phyloP scores from a whole-genome alignment of 2,797 vertebrate genomes.

The Protosalanx chinensis region DNA sequence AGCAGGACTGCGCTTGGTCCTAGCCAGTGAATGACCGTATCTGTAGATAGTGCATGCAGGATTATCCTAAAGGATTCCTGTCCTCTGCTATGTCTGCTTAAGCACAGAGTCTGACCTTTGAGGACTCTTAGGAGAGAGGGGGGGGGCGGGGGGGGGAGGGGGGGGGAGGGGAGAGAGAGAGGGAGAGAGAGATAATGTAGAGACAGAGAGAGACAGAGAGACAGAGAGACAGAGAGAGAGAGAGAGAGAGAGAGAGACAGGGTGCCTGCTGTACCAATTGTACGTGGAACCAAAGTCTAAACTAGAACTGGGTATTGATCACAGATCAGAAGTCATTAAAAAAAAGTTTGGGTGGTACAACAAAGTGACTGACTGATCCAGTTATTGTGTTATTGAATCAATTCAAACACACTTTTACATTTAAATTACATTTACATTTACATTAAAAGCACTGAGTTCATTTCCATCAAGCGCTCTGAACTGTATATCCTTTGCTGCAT shows the following conservation, averaged over 20 bases:
- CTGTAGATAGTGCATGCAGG: slow-evolving; percentile 28
- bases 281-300: neutral
- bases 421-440: too few species aligned
- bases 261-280: neutral
- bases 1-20: slow-evolving; percentile 13
- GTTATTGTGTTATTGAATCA: too few species aligned
- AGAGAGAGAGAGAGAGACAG: neutral
- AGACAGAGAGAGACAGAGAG: neutral
- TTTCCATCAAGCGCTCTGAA: too few species aligned
- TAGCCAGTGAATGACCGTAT: neutral
- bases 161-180: neutral
- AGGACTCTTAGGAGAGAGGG: slow-evolving; percentile 3
- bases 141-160: neutral
- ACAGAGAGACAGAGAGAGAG: neutral
- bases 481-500: too few species aligned
- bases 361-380: too few species aligned
- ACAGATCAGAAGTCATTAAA: too few species aligned
- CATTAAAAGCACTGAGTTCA: too few species aligned
- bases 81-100: slow-evolving; percentile 25
- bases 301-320: too few species aligned
- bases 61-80: slow-evolving; percentile 63
- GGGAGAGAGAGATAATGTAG: too few species aligned
- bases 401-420: too few species aligned
- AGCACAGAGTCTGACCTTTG: slow-evolving; percentile 28
- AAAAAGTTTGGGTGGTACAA: too few species aligned